phyloP scores from a whole-genome alignment of 2,888 invertebrate genomes.

The Cheilosia variabilis region DNA sequence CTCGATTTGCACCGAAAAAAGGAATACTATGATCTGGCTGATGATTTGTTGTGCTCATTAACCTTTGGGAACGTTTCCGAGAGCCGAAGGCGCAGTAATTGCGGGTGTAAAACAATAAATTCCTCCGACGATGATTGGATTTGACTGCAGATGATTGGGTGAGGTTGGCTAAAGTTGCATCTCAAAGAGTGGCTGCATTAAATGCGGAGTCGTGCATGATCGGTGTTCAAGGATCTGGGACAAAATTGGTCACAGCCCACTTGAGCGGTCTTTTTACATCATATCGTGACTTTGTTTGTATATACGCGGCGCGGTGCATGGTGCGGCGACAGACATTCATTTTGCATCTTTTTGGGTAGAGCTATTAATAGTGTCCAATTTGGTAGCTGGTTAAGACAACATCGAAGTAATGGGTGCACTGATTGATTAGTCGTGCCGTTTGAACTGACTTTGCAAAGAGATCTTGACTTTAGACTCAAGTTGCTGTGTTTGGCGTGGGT shows the following conservation, averaged over 20 bases:
- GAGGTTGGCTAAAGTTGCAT: conserved; percentile 4
- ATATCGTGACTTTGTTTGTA: conserved; percentile 33
- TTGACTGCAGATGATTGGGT: conserved; percentile 3
- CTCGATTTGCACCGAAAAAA: conserved; percentile 27
- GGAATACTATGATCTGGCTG: conserved; percentile 29
- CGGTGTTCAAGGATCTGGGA: conserved; percentile 26
- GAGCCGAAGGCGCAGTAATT: conserved; percentile 50
- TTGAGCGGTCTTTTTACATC: conserved; percentile 17
- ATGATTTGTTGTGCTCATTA: conserved; percentile 70
- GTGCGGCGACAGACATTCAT: conserved; percentile 41
- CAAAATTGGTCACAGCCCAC: conserved; percentile 14
- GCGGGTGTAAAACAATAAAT: conserved; percentile 44
- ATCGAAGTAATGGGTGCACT: conserved; percentile 28
- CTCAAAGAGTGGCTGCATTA: not conserved
- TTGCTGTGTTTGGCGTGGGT: conserved; percentile 19
- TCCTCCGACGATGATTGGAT: conserved; percentile 45
- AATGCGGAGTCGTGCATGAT: conserved; percentile 47
- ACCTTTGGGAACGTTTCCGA: conserved; percentile 53
- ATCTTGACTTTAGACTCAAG: conserved; percentile 35
- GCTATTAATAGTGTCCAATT: conserved; percentile 35
- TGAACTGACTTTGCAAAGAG: conserved; percentile 29
- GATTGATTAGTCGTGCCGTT: conserved; percentile 52
- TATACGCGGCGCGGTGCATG: not conserved
- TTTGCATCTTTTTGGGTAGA: conserved; percentile 4
- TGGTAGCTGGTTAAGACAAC: conserved; percentile 54